A percentile compares a stretch with the other conserved stretches of the same genome.
Evolutionary conservation across 2,888 invertebrate species (phyloP).

Genomic region (Choreutis nemorana): DNA sequence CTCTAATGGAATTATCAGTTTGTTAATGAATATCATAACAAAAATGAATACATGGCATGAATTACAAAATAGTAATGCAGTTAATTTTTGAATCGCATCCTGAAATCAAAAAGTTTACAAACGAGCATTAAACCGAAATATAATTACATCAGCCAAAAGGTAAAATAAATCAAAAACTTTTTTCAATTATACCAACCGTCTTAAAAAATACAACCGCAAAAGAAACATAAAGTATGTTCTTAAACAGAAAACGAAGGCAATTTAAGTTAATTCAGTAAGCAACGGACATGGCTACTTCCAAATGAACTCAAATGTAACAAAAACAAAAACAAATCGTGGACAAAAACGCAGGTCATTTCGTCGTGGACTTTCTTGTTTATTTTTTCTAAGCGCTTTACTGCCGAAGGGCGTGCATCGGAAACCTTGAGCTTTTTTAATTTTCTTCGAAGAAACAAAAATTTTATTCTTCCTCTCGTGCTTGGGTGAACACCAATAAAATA

Average conservation of each 20-base stretch:
- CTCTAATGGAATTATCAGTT: too few species aligned
- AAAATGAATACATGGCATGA: too few species aligned
- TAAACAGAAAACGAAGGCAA: slow-evolving; percentile 40
- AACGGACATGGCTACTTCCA: slow-evolving; percentile 61
- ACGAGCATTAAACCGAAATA: too few species aligned
- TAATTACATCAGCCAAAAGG: not conserved
- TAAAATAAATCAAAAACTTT: not conserved
- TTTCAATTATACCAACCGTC: slow-evolving; percentile 13
- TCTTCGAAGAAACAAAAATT: slow-evolving; percentile 41
- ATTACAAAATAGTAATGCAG: too few species aligned
- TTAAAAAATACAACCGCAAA: slow-evolving; percentile 32
- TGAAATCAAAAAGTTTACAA: too few species aligned
- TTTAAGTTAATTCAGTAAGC: slow-evolving; percentile 64
- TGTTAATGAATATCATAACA: too few species aligned
- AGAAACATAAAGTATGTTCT: slow-evolving; percentile 35
- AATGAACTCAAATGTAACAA: slow-evolving; percentile 65
- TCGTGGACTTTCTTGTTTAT: slow-evolving; percentile 57
- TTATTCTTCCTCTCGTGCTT: slow-evolving; percentile 48
- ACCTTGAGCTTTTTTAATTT: slow-evolving; percentile 51
- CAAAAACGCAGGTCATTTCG: slow-evolving; percentile 66
- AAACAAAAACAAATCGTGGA: slow-evolving; percentile 62
- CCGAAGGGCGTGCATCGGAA: slow-evolving; percentile 61
- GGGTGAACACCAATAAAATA: slow-evolving; percentile 57
- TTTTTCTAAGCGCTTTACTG: slow-evolving; percentile 49
- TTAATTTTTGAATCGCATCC: too few species aligned